phyloP scores from a whole-genome alignment of 1,140 invertebrate species.

The Onthophagus taurus region DNA sequence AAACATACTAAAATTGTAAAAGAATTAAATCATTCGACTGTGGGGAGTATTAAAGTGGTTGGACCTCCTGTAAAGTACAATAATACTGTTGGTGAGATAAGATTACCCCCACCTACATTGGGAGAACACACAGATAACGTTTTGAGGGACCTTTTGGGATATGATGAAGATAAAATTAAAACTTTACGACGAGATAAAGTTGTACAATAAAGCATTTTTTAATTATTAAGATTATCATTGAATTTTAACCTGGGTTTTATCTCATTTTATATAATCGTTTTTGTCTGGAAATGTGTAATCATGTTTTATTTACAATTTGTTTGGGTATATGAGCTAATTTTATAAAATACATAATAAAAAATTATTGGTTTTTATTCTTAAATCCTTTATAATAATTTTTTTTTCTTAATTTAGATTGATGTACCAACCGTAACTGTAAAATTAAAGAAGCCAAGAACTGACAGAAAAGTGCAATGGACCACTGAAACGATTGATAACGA shows the following conservation, averaged over 20 bases:
- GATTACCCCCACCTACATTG: conserved; percentile 69
- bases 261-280: too few relatives aligned
- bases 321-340: not conserved
- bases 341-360: not conserved
- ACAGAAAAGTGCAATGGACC: conserved; percentile 79
- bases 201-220: conserved; percentile 38
- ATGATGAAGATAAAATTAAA: conserved; percentile 50
- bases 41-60: conserved; percentile 67
- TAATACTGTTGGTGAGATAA: conserved; percentile 55
- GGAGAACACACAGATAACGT: conserved; percentile 82
- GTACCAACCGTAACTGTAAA: conserved; percentile 61
- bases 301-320: too few relatives aligned
- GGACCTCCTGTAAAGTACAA: conserved; percentile 79
- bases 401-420: conserved; percentile 35
- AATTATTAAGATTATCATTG: not conserved
- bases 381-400: not conserved
- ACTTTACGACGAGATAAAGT: conserved; percentile 44
- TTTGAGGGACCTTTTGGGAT: conserved; percentile 59
- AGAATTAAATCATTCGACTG: conserved; percentile 59
- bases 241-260: too few relatives aligned
- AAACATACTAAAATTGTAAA: conserved; percentile 65
- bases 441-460: conserved; percentile 59
- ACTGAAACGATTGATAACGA: conserved; percentile 88
- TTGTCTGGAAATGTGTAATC: too few relatives aligned
- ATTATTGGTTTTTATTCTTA: too few relatives aligned